Base-by-base conservation (phyloP, 1,140 invertebrate species). In the Kradibia gibbosae region DNA sequence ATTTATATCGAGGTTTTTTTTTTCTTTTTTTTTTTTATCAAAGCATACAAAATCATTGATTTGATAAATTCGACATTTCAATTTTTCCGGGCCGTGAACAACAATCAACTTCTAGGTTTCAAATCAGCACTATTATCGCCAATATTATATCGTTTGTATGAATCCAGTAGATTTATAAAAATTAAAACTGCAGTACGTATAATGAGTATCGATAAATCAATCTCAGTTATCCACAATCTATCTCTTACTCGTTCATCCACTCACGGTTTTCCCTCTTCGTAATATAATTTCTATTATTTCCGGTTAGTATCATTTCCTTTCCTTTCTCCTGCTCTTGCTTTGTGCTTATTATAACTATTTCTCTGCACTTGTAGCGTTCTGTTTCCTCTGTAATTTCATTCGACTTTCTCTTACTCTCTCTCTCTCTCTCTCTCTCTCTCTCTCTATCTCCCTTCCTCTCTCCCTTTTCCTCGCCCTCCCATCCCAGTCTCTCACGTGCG, bases 311-410 rank as follows among this genome's bases (percentile, higher is more conserved):
- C 36, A 55, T 71, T 78, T 71, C 48, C 31, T 34, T 78, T 36
- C 62, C 55, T 70, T 50, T 73, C 71, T 73, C 45, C 71, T 72
- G 48, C 28, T 55, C n/a, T 42, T 60, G 42, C 62, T 36, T 70
- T 31, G 28, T 48, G 34, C 39, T 55, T 39, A 57, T 31, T 8
- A 20, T 13, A 50, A 57, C 65, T 78, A 78, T 71, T 78, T 78
- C 62, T 78, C 76, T 55, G 22, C 53, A 60, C 25, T 57, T 36
- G 34, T 55, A 28, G 20, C 34, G 48, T 78, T 31, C 77, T 31
- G 34, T 48, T 28, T 78, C 45, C 77, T 55, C 77, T 20, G 67
- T 72, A 79, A 79, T 79, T 79, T 28, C 67, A 36, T 36, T 53
- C 67, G 8, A 25, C 48, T 50, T 17, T 50, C 45, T 25, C 28